Evolutionary conservation across 2,113 vertebrate genomes (phyloP).

Genomic region (Trochalopteron elliotii): DNA sequence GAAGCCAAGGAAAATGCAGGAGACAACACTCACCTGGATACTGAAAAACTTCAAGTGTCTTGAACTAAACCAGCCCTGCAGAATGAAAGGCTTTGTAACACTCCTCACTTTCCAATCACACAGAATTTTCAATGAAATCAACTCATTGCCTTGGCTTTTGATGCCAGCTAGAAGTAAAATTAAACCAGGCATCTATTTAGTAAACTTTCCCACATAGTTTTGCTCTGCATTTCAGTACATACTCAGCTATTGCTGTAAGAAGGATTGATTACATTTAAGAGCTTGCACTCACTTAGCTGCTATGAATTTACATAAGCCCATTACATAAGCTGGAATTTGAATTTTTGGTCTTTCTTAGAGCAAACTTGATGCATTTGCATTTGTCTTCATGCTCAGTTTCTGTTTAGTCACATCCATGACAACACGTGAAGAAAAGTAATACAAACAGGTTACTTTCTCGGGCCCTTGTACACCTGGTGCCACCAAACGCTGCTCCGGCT

Average conservation of each 20-base stretch:
- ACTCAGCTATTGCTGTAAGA: background rate
- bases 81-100: background rate
- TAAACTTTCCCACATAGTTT: background rate
- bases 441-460: rapidly evolving
- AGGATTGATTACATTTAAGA: background rate
- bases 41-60: background rate
- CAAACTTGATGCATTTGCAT: background rate
- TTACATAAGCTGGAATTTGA: rapidly evolving
- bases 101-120: background rate
- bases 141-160: background rate
- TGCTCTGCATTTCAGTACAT: background rate
- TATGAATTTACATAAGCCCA: background rate
- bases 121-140: background rate
- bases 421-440: rapidly evolving
- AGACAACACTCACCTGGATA: background rate
- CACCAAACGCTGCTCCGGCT: background rate
- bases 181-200: background rate
- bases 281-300: background rate
- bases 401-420: rapidly evolving
- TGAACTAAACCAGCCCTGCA: background rate
- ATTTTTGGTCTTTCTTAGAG: background rate
- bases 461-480: background rate
- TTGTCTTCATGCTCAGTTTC: background rate
- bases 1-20: background rate
- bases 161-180: background rate